These are phyloP conservation scores for Drosophila funebris DNA, from an alignment of 1,140 invertebrate species.

Conservation along the genomic window DNA sequence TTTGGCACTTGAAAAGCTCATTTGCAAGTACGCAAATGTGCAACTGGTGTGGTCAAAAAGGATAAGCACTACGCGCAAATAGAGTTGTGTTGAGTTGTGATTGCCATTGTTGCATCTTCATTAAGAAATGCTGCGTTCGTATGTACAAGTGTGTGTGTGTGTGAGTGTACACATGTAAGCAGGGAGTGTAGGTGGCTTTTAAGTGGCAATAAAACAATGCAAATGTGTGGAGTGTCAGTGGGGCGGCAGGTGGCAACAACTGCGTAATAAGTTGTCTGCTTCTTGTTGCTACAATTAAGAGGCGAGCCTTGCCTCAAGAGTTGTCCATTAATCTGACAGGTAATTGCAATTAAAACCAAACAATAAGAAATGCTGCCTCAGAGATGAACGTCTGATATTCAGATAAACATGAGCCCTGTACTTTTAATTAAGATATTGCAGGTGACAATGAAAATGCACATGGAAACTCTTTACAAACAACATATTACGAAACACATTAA, in stretches of 20 bases:
- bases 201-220: constrained; percentile 52
- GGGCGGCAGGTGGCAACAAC: constrained; percentile 18
- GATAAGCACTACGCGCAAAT: constrained; percentile 7
- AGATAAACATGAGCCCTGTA: background rate
- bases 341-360: constrained; percentile 52
- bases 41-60: constrained; percentile 48
- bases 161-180: no score
- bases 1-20: constrained; percentile 10
- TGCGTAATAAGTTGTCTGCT: constrained; percentile 19
- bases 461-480: no score
- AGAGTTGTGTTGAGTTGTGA: constrained; percentile 22
- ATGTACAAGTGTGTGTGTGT: background rate
- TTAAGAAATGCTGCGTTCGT: constrained; percentile 33
- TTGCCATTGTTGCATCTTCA: constrained; percentile 48
- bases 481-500: no score
- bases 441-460: constrained; percentile 11
- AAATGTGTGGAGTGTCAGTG: constrained; percentile 9
- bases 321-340: constrained; percentile 49
- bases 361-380: constrained; percentile 21
- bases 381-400: constrained; percentile 29
- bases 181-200: constrained; percentile 8
- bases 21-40: constrained; percentile 27
- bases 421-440: constrained; percentile 26
- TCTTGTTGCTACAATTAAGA: constrained; percentile 44
- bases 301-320: constrained; percentile 7